Conservation (phyloP, 2,113 vertebrate genomes). For the Chelonoidis abingdonii region DNA sequence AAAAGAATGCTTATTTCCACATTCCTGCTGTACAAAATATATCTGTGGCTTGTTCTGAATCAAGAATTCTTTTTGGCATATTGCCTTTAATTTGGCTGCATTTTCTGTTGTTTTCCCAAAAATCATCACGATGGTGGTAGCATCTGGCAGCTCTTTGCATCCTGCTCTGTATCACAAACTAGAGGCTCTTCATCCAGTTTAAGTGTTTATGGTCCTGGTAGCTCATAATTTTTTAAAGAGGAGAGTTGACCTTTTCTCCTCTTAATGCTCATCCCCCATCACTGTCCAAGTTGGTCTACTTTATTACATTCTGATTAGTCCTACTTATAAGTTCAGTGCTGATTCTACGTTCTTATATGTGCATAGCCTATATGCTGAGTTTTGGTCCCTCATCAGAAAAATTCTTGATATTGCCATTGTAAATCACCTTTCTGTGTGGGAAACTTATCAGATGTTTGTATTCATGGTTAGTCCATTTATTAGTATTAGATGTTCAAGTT, state of each 20-base stretch:
- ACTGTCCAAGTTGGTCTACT: background rate
- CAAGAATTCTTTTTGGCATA: background rate
- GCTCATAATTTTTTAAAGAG: background rate
- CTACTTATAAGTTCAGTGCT: background rate
- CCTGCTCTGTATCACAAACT: background rate
- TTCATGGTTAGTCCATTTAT: background rate
- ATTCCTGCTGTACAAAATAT: background rate
- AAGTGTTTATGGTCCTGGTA: background rate
- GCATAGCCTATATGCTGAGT: background rate
- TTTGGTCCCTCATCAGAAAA: background rate
- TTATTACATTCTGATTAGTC: background rate
- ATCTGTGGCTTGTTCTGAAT: background rate
- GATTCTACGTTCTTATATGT: background rate
- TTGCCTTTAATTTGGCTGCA: background rate
- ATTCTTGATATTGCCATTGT: background rate
- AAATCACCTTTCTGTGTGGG: background rate
- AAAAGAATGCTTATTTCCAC: background rate
- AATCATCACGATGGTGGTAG: background rate
- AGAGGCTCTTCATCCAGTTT: background rate
- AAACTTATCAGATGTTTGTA: background rate
- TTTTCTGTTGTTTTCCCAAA: background rate
- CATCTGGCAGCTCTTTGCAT: background rate
- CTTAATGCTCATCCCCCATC: background rate
- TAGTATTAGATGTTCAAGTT: background rate
- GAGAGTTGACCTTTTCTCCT: background rate